These are phyloP conservation scores for Orgyia antiqua DNA, from an alignment of 2,888 invertebrate genomes.

Conservation along the genomic window DNA sequence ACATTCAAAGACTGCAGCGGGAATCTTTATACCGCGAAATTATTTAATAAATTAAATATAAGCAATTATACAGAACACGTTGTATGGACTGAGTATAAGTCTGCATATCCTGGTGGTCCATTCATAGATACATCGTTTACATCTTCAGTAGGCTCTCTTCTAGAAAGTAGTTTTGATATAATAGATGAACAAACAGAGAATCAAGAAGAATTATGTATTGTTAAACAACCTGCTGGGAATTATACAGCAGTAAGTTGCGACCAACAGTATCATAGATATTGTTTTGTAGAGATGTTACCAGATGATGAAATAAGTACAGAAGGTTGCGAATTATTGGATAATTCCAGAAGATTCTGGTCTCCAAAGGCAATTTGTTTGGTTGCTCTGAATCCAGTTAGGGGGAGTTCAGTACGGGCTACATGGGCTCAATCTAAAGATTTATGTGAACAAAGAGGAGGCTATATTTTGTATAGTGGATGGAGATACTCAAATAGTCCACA, in stretches of 20 bases:
- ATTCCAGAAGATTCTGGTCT: conserved; percentile 45
- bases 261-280: conserved; percentile 55
- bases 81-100: conserved; percentile 67
- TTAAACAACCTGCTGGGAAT: conserved; percentile 44
- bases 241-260: conserved; percentile 52
- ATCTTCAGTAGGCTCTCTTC: conserved; percentile 37
- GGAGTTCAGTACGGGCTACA: conserved; percentile 53
- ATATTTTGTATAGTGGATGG: conserved; percentile 61
- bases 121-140: conserved; percentile 60
- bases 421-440: conserved; percentile 54
- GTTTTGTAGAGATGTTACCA: conserved; percentile 52
- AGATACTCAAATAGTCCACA: conserved; percentile 52
- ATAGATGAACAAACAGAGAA: conserved; percentile 28
- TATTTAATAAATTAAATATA: conserved; percentile 44
- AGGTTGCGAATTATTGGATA: conserved; percentile 38
- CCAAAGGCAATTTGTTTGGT: conserved; percentile 55
- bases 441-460: conserved; percentile 45
- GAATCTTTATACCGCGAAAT: conserved; percentile 48
- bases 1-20: conserved; percentile 56
- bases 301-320: conserved; percentile 31
- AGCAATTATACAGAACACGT: conserved; percentile 30
- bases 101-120: conserved; percentile 59
- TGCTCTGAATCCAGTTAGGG: conserved; percentile 36
- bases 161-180: conserved; percentile 41
- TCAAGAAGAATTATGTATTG: conserved; percentile 52